Evolutionary conservation across 30 jellyfish, hydroid and myxozoan genomes (phyloP), one percentile per base, ranked within the genome.

Genomic region (Cassiopea andromeda): DNA sequence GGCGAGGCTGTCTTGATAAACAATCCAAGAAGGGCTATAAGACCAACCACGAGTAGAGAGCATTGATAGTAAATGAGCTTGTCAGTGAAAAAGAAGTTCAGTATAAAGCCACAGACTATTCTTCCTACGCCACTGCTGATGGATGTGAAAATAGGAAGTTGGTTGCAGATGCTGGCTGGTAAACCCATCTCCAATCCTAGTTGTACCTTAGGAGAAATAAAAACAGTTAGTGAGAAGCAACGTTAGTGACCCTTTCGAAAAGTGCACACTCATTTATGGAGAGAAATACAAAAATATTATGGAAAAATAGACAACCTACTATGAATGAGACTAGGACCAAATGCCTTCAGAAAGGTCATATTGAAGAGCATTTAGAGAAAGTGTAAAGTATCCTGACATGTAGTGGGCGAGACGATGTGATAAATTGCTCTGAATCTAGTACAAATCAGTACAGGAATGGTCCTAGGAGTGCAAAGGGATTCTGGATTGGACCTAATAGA

Each of bases 51-150:
- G 14, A 60, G 18, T 18, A 90, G 13, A 10, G 89, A 69, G 2
- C 77, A 12, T 82, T 74, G 93, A 45, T 13, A 74, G 54, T 44
- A 68, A 4, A 45, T 8, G 14, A 82, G 16, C 69, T 47, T 67
- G 50, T 84, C 48, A 5, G 15, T 27, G 46, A 81, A 46, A 46
- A 17, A 19, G 1, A 64, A 19, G 58, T 81, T 83, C 38, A 58
- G 64, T 18, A 90, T n/a, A 38, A 74, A 67, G 1, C 93, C 89
- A 18, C 70, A 27, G 7, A 48, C 13, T 12, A 90, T 60, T 13
- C 97, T 84, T 4, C 97, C 97, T 81, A 73, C 27, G 19, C 73
- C 89, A 61, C 82, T 90, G 48, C 97, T 82, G 76, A 83, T 43
- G 8, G 92, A 92, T 57, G 82, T 70, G 85, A 81, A 90, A 46